phyloP scores from a whole-genome alignment of 2,113 vertebrate genomes.

The Hipposideros armiger region DNA sequence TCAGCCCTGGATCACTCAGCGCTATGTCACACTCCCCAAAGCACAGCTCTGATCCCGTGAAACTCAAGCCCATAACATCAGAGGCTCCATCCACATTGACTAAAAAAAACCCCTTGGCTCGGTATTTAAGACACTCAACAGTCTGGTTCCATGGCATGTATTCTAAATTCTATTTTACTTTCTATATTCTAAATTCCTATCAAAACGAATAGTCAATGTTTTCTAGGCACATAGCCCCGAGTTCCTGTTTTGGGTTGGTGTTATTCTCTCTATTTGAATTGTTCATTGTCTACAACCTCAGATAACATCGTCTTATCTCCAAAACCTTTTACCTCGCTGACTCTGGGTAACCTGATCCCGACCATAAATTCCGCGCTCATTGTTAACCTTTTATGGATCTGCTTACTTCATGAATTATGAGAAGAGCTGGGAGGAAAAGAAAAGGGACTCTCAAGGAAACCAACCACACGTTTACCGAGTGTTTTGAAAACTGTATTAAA shows the following conservation, averaged over 20 bases:
- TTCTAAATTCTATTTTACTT: constrained; percentile 17
- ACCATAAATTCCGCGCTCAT: background rate
- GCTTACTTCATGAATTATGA: background rate
- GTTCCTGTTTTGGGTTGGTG: background rate
- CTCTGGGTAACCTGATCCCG: background rate
- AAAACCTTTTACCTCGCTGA: background rate
- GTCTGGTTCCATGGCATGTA: background rate
- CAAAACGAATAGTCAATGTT: background rate
- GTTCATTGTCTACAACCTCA: background rate
- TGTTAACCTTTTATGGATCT: background rate
- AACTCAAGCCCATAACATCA: background rate
- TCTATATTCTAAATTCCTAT: background rate
- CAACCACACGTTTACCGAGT: background rate
- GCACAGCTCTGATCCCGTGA: background rate
- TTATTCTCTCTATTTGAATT: background rate
- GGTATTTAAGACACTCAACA: background rate
- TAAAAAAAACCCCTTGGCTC: background rate
- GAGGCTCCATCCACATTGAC: background rate
- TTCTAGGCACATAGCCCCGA: background rate
- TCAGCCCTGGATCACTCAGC: background rate
- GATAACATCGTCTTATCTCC: background rate
- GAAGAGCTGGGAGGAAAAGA: background rate
- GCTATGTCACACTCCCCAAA: background rate
- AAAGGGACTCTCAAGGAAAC: background rate
- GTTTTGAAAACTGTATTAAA: constrained; percentile 6